phyloP scores from a whole-genome alignment of 2,797 vertebrate species.

The Austrolebias charrua region DNA sequence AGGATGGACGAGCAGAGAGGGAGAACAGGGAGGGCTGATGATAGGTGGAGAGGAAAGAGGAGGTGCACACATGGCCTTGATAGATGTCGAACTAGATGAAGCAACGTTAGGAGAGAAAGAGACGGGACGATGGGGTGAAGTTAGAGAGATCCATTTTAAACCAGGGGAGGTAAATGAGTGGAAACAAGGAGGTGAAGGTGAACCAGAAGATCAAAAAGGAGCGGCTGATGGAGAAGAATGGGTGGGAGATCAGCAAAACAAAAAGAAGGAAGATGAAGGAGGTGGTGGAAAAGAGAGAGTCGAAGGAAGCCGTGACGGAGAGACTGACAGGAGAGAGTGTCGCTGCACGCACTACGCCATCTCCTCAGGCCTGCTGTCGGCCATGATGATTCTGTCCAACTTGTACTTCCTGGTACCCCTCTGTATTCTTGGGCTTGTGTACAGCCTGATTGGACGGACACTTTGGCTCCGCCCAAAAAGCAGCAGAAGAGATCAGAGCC shows the following conservation, averaged over 20 bases:
- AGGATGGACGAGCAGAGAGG: slow-evolving; percentile 32
- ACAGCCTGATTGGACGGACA: slow-evolving; percentile 80
- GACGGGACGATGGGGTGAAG: slow-evolving; percentile 2
- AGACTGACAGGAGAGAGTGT: slow-evolving; percentile 71
- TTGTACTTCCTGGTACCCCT: slow-evolving; percentile 83
- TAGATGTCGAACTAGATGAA: slow-evolving; percentile 20
- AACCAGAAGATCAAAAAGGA: slow-evolving; percentile 18
- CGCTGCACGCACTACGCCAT: slow-evolving; percentile 71
- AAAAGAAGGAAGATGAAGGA: slow-evolving; percentile 69
- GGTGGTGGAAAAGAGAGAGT: slow-evolving; percentile 43
- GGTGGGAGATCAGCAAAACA: slow-evolving; percentile 35
- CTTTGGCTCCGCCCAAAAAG: slow-evolving; percentile 74
- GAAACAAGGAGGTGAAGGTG: slow-evolving; percentile 40
- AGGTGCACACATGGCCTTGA: slow-evolving; percentile 18
- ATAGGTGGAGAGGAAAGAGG: slow-evolving; percentile 44
- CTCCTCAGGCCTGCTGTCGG: slow-evolving; percentile 75
- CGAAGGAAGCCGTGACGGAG: slow-evolving; percentile 31
- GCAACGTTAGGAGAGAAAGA: slow-evolving; percentile 29
- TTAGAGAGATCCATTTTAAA: slow-evolving; percentile 11
- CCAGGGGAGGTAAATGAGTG: slow-evolving; percentile 11
- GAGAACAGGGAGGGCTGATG: slow-evolving; percentile 24
- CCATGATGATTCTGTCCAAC: slow-evolving; percentile 83
- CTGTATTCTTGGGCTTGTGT: slow-evolving; percentile 77
- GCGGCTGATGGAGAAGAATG: slow-evolving; percentile 56
- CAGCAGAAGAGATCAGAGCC: slow-evolving; percentile 69